Base-by-base conservation (phyloP, 1,140 invertebrate species). In the Pseudobourletiella spinata region DNA sequence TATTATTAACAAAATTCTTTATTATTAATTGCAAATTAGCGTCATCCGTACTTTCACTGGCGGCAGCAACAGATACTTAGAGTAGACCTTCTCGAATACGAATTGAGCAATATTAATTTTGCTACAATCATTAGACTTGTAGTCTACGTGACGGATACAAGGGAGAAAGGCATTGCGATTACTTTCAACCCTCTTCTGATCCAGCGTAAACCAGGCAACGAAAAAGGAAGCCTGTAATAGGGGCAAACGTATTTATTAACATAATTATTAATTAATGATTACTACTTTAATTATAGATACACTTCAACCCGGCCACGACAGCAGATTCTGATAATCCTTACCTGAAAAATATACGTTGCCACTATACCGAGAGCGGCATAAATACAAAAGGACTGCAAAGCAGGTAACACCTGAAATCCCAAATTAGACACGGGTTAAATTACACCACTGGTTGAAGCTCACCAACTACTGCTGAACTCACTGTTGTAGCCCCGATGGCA, bases 341-440 rank as follows among this genome's bases (percentile, higher is more conserved):
- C 52, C 22, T 55, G 85, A 66, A 85, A 82, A 32, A 87, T 73
- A 74, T 85, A 89, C 11, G 86, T 86, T 60, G 85, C 81, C 26
- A 86, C 76, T 3, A 88, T 82, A 22, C 85, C 84, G 1, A 82
- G 73, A 4, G 85, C 84, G 15, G 85, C 85, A 70, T 86, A 88
- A 29, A 87, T 78, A 71, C 86, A 88, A 70, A 86, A 88, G 0
- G 86, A 87, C 71, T 84, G 79, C 35, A 88, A 76, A 0, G 83
- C 83, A 32, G 86, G 86, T 55, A 88, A 72, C 64, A 88, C 84
- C 84, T 86, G 72, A 15, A 54, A 57, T 2, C 11, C 16, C 18
- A 57, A 35, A 43, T 8, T 24, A 6, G 29, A 8, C 18, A 48
- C 18, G 28, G 18, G 32, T 20, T 6, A 18, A 14, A 22, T 48